Conservation (phyloP, 35 echinoderm and acorn worm genomes). For the Strongylocentrotus purpuratus region DNA sequence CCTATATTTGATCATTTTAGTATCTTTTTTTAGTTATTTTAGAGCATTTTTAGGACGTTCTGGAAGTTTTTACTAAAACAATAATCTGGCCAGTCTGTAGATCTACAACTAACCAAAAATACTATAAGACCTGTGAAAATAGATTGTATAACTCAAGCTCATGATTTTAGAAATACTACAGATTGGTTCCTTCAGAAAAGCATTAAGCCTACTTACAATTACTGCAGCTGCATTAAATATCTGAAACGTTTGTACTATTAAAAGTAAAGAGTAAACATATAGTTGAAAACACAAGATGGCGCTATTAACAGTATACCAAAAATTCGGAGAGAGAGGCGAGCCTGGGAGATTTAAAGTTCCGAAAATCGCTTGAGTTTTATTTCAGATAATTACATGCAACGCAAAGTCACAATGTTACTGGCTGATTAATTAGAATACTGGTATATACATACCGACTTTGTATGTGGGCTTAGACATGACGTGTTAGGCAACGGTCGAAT, state of each 20-base stretch:
- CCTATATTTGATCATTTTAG: too few relatives aligned
- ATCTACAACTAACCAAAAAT: too few relatives aligned
- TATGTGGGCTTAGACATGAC: slow-evolving; percentile 46
- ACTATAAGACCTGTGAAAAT: too few relatives aligned
- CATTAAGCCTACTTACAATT: too few relatives aligned
- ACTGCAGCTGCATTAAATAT: too few relatives aligned
- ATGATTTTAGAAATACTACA: too few relatives aligned
- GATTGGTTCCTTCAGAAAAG: too few relatives aligned
- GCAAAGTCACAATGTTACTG: neutral
- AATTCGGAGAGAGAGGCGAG: neutral
- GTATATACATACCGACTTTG: slow-evolving; percentile 63
- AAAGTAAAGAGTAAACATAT: neutral
- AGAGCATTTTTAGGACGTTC: too few relatives aligned
- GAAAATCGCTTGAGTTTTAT: neutral
- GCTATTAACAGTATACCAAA: neutral
- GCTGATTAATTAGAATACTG: neutral
- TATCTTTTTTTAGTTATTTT: too few relatives aligned
- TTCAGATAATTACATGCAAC: neutral
- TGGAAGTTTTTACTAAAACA: too few relatives aligned
- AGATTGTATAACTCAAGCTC: too few relatives aligned
- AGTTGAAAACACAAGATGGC: slow-evolving; percentile 35
- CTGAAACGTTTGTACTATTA: neutral
- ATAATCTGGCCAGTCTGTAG: too few relatives aligned
- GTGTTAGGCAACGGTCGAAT: neutral
- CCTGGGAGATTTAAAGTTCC: neutral